phyloP scores from a whole-genome alignment of 2,797 vertebrate species.

The Anisognathus igniventris region DNA sequence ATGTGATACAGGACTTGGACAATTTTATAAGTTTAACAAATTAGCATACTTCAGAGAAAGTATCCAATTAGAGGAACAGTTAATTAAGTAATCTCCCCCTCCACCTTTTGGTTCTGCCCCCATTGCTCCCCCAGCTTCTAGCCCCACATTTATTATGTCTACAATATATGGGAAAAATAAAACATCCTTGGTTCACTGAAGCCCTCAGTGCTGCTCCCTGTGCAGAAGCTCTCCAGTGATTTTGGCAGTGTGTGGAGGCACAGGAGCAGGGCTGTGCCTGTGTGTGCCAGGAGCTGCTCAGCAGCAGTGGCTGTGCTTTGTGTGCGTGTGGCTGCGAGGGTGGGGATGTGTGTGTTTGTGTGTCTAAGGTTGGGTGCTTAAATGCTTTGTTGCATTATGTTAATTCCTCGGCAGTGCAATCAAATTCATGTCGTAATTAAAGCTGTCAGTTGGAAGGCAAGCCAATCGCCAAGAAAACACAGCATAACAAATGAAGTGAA shows the following conservation, averaged over 20 bases:
- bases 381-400: slow-evolving; percentile 84
- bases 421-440: slow-evolving; percentile 96
- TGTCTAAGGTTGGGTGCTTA: slow-evolving; percentile 68
- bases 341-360: slow-evolving; percentile 47
- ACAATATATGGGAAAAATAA: not conserved
- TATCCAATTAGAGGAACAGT: not conserved
- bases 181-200: not conserved
- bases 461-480: slow-evolving; percentile 87
- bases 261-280: not conserved
- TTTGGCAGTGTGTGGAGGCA: not conserved
- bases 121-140: not conserved
- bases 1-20: accelerated
- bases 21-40: not conserved
- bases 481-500: slow-evolving; percentile 92
- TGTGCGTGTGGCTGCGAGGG: not conserved
- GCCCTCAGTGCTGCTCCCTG: not conserved
- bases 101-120: not conserved
- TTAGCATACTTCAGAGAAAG: not conserved
- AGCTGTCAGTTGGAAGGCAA: slow-evolving; percentile 92
- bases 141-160: not conserved
- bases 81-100: not conserved
- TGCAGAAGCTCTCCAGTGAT: not conserved
- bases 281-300: not conserved
- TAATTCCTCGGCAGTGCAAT: slow-evolving; percentile 87
- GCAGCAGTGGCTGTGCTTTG: not conserved